Evolutionary conservation across 2,113 vertebrate genomes (phyloP).

Genomic region (Picathartes gymnocephalus): DNA sequence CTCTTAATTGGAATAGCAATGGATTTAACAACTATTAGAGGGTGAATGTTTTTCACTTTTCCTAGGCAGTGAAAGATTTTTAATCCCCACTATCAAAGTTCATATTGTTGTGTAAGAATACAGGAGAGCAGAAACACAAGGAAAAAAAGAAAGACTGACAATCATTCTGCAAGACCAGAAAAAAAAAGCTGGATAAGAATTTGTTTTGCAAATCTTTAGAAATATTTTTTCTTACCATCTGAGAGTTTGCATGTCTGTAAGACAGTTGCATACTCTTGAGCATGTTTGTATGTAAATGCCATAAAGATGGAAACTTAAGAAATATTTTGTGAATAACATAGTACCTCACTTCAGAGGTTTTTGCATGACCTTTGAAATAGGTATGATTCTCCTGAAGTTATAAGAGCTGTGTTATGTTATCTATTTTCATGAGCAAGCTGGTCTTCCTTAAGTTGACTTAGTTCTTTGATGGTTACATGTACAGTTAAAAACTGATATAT

Average conservation of each 20-base stretch:
- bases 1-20: neutral
- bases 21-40: neutral
- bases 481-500: neutral
- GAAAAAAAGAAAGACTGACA: neutral
- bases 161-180: neutral
- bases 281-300: neutral
- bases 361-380: neutral
- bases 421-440: neutral
- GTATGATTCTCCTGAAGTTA: neutral
- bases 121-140: neutral
- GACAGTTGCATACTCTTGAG: neutral
- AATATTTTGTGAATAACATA: neutral
- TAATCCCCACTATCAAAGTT: neutral
- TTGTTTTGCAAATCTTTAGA: neutral
- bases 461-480: neutral
- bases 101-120: neutral
- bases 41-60: neutral
- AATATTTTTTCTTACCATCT: neutral
- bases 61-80: neutral
- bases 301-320: neutral
- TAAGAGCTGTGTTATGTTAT: neutral
- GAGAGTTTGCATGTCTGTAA: neutral
- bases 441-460: neutral
- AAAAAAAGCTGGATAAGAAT: neutral
- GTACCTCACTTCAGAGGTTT: neutral